Base-by-base conservation (phyloP, 2,113 vertebrate species). In the Amia ocellicauda region DNA sequence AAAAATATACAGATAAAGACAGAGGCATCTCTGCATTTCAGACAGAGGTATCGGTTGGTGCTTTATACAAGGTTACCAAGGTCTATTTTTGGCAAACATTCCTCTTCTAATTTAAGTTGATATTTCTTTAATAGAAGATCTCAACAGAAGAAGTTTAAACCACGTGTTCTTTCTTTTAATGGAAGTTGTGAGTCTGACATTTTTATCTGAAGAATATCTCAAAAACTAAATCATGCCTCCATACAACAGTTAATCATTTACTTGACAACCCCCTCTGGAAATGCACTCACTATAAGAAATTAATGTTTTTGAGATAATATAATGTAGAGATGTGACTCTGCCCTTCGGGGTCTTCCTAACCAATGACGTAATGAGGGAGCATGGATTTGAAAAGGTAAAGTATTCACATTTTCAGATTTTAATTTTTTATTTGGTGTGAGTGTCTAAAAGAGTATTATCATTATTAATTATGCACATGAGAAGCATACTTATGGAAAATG, bases 221-320 rank as follows among this genome's bases (percentile, higher is more conserved):
- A n/a, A 47, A 47, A 47, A 14, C 43, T 47, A 47, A 8, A 47
- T 47, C 43, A 13, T 47, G 1, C n/a, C 16, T 47, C 43, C n/a
- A 2, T 47, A 47, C n/a, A 47, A 47, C n/a, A 47, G 13, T 47
- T 47, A 8, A 47, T 47, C 43, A 47, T 47, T 47, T 47, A 47
- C 43, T 47, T 47, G 43, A 47, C 43, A 47, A 47, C 43, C 43
- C 43, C 43, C 79, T 79, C 81, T 73, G 75, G 78, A 83, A 80
- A 85, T 78, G 78, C 75, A 74, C 65, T 69, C 68, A 72, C 73
- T 58, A 8, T 58, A 20, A 41, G 56, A 41, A 41, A 43, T 23
- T 36, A 59, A 45, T 45, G 40, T 60, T 27, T 26, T 45, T 83
- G 79, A 85, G 84, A 76, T 84, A 85, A 78, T 78, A 73, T 79